Percentiles rank a stretch among this genome's conserved stretches.
phyloP scores from a whole-genome alignment of 1,140 invertebrate species.

The Nasonia longicornis region DNA sequence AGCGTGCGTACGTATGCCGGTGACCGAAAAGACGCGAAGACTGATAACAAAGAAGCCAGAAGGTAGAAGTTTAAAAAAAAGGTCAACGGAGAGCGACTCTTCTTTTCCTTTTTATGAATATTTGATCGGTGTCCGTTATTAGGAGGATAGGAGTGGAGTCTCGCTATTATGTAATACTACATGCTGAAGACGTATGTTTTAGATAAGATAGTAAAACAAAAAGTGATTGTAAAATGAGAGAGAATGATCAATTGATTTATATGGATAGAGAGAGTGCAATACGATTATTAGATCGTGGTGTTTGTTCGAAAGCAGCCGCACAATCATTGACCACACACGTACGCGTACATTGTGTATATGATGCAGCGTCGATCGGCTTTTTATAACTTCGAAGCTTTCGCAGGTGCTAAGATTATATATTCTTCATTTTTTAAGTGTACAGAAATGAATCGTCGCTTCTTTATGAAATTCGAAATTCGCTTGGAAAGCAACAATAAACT shows the following conservation, averaged over 20 bases:
- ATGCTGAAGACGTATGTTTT: conserved; percentile 25
- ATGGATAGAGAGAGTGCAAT: conserved; percentile 41
- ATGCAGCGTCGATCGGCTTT: conserved; percentile 38
- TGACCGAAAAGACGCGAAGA: conserved; percentile 41
- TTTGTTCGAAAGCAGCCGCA: conserved; percentile 32
- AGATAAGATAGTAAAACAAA: conserved; percentile 22
- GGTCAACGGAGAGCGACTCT: conserved; percentile 27
- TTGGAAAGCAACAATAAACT: background rate
- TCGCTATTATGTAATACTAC: conserved; percentile 13
- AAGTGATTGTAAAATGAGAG: conserved; percentile 31
- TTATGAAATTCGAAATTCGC: background rate
- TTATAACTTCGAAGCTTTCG: conserved; percentile 34
- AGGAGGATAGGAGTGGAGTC: conserved; percentile 20
- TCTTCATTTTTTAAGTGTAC: conserved; percentile 19
- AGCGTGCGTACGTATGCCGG: background rate
- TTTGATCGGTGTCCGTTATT: conserved; percentile 26
- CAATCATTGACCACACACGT: conserved; percentile 40
- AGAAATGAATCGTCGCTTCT: background rate
- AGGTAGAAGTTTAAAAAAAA: conserved; percentile 28
- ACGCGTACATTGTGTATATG: conserved; percentile 27
- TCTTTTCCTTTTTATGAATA: conserved; percentile 30
- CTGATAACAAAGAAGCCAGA: conserved; percentile 44
- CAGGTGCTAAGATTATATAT: conserved; percentile 36
- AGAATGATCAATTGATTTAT: conserved; percentile 36
- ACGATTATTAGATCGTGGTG: conserved; percentile 20